phyloP scores from a whole-genome alignment of 2,888 invertebrate species.

The Melanophora roralis region DNA sequence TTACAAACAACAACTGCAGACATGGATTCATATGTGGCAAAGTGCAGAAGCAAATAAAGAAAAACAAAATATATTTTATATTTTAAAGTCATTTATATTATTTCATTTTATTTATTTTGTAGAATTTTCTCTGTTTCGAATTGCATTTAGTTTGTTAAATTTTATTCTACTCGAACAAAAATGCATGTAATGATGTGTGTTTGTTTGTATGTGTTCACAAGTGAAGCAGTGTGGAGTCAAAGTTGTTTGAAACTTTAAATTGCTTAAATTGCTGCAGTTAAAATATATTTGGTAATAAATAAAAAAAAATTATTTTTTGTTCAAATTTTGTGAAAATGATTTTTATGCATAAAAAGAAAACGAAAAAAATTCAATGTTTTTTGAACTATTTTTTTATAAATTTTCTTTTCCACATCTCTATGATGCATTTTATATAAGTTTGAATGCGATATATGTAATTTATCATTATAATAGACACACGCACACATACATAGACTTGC shows the following conservation, averaged over 20 bases:
- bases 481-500: background rate
- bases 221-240: background rate
- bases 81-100: constrained; percentile 45
- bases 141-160: background rate
- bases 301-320: too few relatives aligned
- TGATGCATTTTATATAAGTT: too few relatives aligned
- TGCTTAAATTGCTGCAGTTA: too few relatives aligned
- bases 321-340: too few relatives aligned
- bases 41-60: background rate
- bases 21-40: background rate
- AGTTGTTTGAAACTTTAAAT: background rate
- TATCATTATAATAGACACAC: too few relatives aligned
- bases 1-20: constrained; percentile 2
- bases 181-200: background rate
- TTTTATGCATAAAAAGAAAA: background rate
- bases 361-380: too few relatives aligned
- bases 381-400: too few relatives aligned
- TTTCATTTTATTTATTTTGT: constrained; percentile 42
- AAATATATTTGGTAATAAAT: too few relatives aligned
- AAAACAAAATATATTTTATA: constrained; percentile 32
- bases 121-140: background rate
- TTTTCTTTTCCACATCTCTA: too few relatives aligned
- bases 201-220: background rate
- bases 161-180: background rate
- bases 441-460: too few relatives aligned